These are phyloP conservation scores for Pteruthius melanotis DNA, from an alignment of 2,113 vertebrate species.

Conservation along the genomic window DNA sequence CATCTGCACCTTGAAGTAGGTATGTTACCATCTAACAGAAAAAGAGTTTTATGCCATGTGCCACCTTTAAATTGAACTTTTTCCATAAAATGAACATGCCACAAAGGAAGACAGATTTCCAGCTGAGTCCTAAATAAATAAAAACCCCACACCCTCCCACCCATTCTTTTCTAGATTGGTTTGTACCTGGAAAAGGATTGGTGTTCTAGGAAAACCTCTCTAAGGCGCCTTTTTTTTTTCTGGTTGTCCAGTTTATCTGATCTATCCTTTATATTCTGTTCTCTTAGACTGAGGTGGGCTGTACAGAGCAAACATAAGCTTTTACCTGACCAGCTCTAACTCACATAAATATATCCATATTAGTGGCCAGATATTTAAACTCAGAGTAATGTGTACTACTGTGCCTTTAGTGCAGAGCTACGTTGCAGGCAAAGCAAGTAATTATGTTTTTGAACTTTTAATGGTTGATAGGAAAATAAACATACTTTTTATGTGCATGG, in stretches of 20 bases:
- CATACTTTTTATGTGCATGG: slow-evolving; percentile 96
- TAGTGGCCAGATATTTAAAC: background rate
- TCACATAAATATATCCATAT: background rate
- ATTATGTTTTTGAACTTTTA: background rate
- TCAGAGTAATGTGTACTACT: background rate
- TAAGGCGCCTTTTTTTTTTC: background rate
- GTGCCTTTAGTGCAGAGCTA: background rate
- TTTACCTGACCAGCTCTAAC: background rate
- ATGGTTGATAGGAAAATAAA: background rate
- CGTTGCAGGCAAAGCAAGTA: background rate
- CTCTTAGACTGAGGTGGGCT: background rate
- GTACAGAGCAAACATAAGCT: background rate
- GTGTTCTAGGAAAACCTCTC: background rate
- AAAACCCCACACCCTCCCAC: accelerated
- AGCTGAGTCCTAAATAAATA: background rate
- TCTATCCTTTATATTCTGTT: background rate
- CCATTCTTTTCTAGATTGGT: background rate
- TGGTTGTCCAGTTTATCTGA: background rate
- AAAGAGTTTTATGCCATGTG: background rate
- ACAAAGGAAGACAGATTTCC: background rate
- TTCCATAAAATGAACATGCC: background rate
- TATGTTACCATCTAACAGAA: background rate
- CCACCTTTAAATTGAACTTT: background rate
- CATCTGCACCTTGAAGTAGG: background rate
- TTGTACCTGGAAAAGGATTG: background rate